Base-by-base conservation (phyloP, 2,888 invertebrate species). In the Heteromurus nitidus region DNA sequence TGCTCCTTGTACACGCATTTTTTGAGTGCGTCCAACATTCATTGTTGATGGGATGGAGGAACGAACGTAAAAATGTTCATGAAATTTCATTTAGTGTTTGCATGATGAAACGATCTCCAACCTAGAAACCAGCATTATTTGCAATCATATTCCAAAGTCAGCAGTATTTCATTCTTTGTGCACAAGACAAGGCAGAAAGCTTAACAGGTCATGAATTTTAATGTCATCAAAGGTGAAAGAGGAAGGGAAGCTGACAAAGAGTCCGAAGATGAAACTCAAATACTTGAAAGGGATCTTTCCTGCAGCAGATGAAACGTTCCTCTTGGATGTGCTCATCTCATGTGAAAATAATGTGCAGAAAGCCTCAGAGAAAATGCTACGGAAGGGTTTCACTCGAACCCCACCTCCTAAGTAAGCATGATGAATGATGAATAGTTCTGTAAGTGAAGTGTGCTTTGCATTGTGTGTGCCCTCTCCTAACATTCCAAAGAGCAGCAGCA, bases 231-330 rank as follows among this genome's bases (percentile, higher is more conserved):
- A 85, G 84, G 84, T 83, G 60, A 84, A 80, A 77, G 85, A 85
- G 69, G 84, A 82, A 76, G 69, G 69, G 67, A 85, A 83, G 69
- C 80, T 82, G 76, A 80, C 83, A 53, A 86, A 86, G 80, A 86
- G 86, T 88, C 96, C 96, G 85, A 96, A 96, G 91, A 94, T 96
- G 93, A 96, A 96, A 91, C 92, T 96, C 90, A 96, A 96, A 96
- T 96, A 96, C 90, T 92, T 97, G 90, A 97, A 96, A 90, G 95
- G 94, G 88, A 93, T 96, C 87, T 97, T 96, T 89, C 95, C 96
- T 0, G 94, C 95, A 89, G 96, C 95, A 0, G 96, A 97, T 88
- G 96, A 96, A 89, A 95, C 95, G 24, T 89, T 96, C 55, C 93
- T 97, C 31, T 91, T 96, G 72, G 96, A 97, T 88, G 91, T 95